A percentile compares a stretch with the other conserved stretches of the same genome.
Conservation (phyloP, 2,797 vertebrate genomes). For the Mareca strepera region DNA sequence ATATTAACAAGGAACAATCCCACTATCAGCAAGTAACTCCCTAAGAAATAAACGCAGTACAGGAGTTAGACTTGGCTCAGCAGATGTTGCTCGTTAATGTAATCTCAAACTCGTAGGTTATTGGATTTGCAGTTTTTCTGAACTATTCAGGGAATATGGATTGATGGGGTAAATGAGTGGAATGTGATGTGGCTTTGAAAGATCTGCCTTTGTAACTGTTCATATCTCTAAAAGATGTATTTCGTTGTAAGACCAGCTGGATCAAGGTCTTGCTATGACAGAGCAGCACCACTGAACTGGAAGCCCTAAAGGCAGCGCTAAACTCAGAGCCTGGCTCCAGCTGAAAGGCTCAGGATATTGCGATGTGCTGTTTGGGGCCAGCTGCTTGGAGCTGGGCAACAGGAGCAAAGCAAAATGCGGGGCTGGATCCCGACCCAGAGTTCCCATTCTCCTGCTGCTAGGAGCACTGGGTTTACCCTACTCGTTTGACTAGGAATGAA, state of each 20-base stretch:
- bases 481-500: not conserved
- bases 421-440: not conserved
- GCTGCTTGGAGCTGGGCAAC: not conserved
- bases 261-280: not conserved
- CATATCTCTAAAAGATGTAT: not conserved
- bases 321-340: not conserved
- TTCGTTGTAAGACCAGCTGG: not conserved
- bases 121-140: conserved; percentile 18
- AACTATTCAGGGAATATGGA: not conserved
- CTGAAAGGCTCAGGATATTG: not conserved
- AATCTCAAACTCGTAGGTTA: conserved; percentile 42
- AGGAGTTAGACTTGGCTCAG: not conserved
- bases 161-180: not conserved
- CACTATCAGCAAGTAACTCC: not conserved
- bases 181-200: not conserved
- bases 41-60: not conserved
- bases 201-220: conserved; percentile 10
- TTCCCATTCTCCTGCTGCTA: not conserved
- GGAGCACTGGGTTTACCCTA: not conserved
- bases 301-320: not conserved
- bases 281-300: not conserved
- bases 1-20: not conserved
- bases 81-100: not conserved
- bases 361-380: not conserved
- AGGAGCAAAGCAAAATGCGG: not conserved